Percentiles rank a stretch among this genome's conserved stretches.
phyloP scores from a whole-genome alignment of 2,113 vertebrate genomes.

The Uria aalge region DNA sequence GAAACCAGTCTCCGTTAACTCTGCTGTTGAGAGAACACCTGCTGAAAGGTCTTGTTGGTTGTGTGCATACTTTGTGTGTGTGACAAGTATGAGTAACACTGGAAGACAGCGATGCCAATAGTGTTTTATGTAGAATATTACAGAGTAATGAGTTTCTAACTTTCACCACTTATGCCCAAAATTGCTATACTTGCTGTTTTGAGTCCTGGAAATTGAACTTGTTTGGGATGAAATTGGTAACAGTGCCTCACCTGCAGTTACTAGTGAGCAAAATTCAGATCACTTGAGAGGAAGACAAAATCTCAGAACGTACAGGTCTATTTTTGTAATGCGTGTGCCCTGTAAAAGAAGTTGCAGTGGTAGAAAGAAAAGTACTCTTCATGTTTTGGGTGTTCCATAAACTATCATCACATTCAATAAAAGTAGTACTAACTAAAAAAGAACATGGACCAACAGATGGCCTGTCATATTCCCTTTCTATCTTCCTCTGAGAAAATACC shows the following conservation, averaged over 20 bases:
- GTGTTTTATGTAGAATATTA: background rate
- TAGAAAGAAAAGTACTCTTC: background rate
- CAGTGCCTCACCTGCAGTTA: background rate
- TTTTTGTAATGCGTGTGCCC: accelerated
- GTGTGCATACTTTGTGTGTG: background rate
- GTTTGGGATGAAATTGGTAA: background rate
- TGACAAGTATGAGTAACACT: background rate
- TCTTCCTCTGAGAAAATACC: background rate
- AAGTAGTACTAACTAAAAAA: background rate
- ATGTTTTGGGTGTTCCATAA: background rate
- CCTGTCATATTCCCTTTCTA: background rate
- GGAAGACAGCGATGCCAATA: background rate
- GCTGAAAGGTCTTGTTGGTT: background rate
- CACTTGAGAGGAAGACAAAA: background rate
- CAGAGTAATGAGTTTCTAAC: background rate
- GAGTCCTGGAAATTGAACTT: background rate
- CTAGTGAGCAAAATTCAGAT: background rate
- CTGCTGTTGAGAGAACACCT: background rate
- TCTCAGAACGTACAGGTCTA: background rate
- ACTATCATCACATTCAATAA: background rate
- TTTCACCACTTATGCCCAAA: background rate
- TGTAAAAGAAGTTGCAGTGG: background rate
- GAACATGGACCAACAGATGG: background rate
- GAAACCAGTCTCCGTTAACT: background rate
- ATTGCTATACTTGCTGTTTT: background rate